phyloP scores from a whole-genome alignment of 2,888 invertebrate species.

The Amblyjoppa proteus region DNA sequence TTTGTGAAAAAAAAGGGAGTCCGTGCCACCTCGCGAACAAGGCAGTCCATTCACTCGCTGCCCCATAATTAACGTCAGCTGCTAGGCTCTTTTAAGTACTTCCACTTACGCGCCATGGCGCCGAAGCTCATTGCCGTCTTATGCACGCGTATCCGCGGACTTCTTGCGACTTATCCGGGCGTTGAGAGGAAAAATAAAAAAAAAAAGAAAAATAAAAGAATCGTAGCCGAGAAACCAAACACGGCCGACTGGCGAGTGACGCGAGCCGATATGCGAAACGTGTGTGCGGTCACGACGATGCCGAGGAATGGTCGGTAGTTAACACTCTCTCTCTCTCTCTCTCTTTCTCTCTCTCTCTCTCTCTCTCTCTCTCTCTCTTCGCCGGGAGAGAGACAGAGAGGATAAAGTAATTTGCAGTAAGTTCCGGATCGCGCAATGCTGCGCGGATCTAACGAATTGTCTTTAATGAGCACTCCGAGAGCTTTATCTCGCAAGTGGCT shows the following conservation, averaged over 20 bases:
- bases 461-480: neutral
- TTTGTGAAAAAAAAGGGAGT: constrained; percentile 69
- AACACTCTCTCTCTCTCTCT: neutral
- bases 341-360: neutral
- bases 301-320: constrained; percentile 46
- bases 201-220: constrained; percentile 36
- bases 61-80: constrained; percentile 83
- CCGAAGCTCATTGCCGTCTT: constrained; percentile 72
- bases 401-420: constrained; percentile 40
- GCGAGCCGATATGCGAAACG: constrained; percentile 49
- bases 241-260: constrained; percentile 55
- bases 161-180: constrained; percentile 65
- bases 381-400: constrained; percentile 6
- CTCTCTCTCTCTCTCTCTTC: neutral
- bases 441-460: constrained; percentile 19
- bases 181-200: constrained; percentile 49
- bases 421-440: constrained; percentile 30
- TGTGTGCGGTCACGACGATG: constrained; percentile 28
- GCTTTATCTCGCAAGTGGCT: constrained; percentile 9
- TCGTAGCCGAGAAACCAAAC: constrained; percentile 57
- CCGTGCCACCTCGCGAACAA: constrained; percentile 81
- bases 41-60: constrained; percentile 82
- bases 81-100: constrained; percentile 78
- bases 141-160: constrained; percentile 65
- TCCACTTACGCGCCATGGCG: constrained; percentile 78